Evolutionary conservation across 2,888 invertebrate species (phyloP).

Genomic region (Axea sp.): DNA sequence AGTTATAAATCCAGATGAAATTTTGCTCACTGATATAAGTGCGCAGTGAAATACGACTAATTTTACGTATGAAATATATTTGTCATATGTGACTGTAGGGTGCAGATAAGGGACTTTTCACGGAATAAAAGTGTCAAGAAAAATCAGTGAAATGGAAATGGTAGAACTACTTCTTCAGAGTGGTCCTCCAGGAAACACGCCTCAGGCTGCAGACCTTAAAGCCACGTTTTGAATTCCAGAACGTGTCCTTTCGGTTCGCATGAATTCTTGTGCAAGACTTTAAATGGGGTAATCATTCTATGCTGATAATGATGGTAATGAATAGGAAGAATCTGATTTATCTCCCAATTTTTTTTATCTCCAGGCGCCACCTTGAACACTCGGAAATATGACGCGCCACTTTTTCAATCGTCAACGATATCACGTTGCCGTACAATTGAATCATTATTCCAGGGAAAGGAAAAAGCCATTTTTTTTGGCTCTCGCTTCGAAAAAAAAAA

Average conservation of each 20-base stretch:
- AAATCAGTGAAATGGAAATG: constrained; percentile 56
- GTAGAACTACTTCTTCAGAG: constrained; percentile 22
- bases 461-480: too few species aligned
- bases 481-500: too few species aligned
- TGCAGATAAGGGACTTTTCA: constrained; percentile 51
- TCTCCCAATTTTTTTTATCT: constrained; percentile 50
- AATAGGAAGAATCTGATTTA: constrained; percentile 65
- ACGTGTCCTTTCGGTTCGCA: constrained; percentile 42
- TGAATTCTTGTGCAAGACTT: constrained; percentile 64
- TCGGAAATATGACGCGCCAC: too few species aligned
- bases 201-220: constrained; percentile 51
- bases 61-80: constrained; percentile 54
- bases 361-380: constrained; percentile 42
- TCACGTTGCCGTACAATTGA: too few species aligned
- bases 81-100: constrained; percentile 36
- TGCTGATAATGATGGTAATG: constrained; percentile 69
- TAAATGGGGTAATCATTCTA: constrained; percentile 62
- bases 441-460: too few species aligned
- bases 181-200: constrained; percentile 53
- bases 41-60: constrained; percentile 46
- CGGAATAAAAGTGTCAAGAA: constrained; percentile 57
- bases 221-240: constrained; percentile 52
- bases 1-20: constrained; percentile 46
- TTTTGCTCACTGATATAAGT: constrained; percentile 42
- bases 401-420: too few species aligned